Conservation (phyloP, 1,140 invertebrate genomes). For the Parapsyche elsis region DNA sequence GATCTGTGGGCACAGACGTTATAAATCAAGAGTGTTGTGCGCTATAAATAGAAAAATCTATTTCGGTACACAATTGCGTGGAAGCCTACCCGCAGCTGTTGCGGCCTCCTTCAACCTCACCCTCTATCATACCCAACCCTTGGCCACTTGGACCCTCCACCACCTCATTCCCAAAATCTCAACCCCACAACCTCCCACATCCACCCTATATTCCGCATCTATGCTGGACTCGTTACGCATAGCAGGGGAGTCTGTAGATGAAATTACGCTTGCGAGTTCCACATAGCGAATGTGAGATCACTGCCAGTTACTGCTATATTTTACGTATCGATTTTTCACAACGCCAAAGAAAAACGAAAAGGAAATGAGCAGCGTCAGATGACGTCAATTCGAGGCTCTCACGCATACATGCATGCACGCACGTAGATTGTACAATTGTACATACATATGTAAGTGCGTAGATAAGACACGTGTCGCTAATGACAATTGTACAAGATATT, state of each 20-base stretch:
- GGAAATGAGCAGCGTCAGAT: background rate
- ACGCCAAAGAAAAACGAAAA: background rate
- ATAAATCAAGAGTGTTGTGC: constrained; percentile 53
- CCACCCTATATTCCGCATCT: background rate
- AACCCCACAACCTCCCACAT: background rate
- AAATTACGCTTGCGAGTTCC: background rate
- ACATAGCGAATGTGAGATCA: background rate
- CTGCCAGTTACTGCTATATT: too few species aligned
- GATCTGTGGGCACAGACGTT: constrained; percentile 44
- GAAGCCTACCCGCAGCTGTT: constrained; percentile 24
- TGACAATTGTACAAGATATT: too few species aligned
- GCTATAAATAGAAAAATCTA: constrained; percentile 52
- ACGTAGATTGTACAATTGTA: too few species aligned
- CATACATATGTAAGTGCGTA: too few species aligned
- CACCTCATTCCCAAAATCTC: background rate
- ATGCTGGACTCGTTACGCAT: too few species aligned
- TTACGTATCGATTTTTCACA: constrained; percentile 1
- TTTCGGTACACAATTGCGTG: constrained; percentile 35
- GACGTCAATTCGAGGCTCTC: background rate
- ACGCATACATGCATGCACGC: too few species aligned
- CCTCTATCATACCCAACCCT: background rate
- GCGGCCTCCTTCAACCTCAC: background rate
- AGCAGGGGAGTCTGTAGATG: background rate
- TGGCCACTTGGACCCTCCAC: background rate
- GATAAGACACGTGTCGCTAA: too few species aligned